phyloP scores from a whole-genome alignment of 2,797 vertebrate genomes.

The Hydrophis major region DNA sequence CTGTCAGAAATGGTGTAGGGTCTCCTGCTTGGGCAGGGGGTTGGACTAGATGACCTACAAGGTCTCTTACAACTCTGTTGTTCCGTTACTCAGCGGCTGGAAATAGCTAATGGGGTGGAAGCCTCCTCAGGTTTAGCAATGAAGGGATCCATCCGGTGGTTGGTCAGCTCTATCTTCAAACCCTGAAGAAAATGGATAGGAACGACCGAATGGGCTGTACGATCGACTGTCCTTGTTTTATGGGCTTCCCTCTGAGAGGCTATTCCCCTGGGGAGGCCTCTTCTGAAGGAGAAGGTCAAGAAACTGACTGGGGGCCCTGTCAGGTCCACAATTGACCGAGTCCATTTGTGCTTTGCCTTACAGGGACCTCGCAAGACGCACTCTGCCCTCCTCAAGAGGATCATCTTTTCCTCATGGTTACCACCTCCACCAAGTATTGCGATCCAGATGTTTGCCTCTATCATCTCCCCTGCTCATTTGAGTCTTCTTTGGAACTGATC shows the following conservation, averaged over 20 bases:
- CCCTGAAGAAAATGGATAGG: not conserved
- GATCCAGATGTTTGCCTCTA: not conserved
- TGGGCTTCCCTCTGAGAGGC: conserved; percentile 46
- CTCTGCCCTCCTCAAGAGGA: conserved; percentile 28
- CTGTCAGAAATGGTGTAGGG: not conserved
- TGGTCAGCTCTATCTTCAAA: not conserved
- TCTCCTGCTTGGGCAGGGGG: not conserved
- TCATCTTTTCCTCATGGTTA: conserved; percentile 61
- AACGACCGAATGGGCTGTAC: not conserved
- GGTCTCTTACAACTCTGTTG: not conserved
- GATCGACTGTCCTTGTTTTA: not conserved
- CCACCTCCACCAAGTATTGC: not conserved
- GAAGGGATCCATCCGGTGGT: not conserved
- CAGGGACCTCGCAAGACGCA: conserved; percentile 40
- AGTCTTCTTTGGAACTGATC: not conserved
- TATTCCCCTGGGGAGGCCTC: conserved; percentile 72
- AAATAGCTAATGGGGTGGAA: not conserved
- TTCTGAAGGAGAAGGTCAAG: conserved; percentile 34
- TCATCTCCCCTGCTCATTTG: not conserved
- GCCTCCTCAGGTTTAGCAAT: not conserved
- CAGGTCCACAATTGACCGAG: conserved; percentile 57
- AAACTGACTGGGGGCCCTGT: conserved; percentile 65
- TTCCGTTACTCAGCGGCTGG: not conserved
- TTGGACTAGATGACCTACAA: not conserved
- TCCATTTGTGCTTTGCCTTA: conserved; percentile 59